These are phyloP conservation scores for Microcebus griseorufus DNA, from an alignment of 2,113 vertebrate species.

Conservation along the genomic window DNA sequence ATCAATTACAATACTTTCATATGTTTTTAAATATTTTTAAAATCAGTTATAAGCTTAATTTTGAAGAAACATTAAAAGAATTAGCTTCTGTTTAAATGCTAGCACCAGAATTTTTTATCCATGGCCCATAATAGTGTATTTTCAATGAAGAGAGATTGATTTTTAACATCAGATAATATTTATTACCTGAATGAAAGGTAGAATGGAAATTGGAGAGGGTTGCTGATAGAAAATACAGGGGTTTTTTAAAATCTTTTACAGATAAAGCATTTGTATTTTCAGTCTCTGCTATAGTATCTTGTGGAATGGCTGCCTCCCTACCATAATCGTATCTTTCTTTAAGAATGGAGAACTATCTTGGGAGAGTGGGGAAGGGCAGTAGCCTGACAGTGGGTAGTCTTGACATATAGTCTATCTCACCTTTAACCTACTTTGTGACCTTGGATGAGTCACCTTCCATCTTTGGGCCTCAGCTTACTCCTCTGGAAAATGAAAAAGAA, in stretches of 20 bases:
- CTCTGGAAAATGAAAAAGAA: slow-evolving; percentile 8
- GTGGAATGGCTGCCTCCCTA: background rate
- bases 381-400: background rate
- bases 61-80: background rate
- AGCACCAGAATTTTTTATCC: background rate
- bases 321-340: background rate
- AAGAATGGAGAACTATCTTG: background rate
- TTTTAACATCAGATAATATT: background rate
- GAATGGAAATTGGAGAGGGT: background rate
- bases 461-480: background rate
- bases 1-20: background rate
- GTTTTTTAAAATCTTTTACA: background rate
- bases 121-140: background rate
- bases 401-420: background rate
- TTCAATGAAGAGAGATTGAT: background rate
- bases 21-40: background rate
- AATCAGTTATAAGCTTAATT: background rate
- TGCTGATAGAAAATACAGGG: fast-evolving
- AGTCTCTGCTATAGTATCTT: background rate
- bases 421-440: background rate
- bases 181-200: background rate
- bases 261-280: background rate
- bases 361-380: background rate
- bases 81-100: background rate
- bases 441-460: background rate